These are phyloP conservation scores for Anabas testudineus DNA, from an alignment of 2,797 vertebrate genomes.

Conservation along the genomic window DNA sequence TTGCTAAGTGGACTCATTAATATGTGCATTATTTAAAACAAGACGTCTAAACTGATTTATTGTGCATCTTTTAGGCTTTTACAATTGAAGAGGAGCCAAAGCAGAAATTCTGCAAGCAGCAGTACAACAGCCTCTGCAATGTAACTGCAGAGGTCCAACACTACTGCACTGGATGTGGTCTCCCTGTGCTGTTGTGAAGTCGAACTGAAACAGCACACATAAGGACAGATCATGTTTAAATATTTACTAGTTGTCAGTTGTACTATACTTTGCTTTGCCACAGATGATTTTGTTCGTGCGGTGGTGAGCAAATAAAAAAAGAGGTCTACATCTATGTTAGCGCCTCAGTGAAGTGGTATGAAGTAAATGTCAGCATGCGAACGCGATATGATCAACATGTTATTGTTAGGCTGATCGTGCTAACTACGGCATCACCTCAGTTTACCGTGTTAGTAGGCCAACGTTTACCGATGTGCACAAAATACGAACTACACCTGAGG, in stretches of 20 bases:
- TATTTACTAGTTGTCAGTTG: conserved; percentile 18
- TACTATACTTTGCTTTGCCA: conserved; percentile 9
- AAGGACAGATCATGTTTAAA: conserved; percentile 16
- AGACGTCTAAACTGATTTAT: conserved; percentile 50
- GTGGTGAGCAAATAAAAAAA: conserved; percentile 10
- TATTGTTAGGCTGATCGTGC: not conserved
- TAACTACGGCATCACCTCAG: not conserved
- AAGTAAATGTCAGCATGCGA: not conserved
- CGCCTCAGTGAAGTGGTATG: not conserved
- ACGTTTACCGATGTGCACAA: no score
- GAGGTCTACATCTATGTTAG: not conserved
- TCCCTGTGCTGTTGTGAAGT: conserved; percentile 22
- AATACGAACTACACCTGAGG: no score
- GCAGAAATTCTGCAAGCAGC: conserved; percentile 4
- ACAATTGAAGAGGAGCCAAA: conserved; percentile 26
- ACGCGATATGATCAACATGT: not conserved
- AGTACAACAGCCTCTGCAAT: not conserved
- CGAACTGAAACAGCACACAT: conserved; percentile 12
- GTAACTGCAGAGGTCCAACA: conserved; percentile 3
- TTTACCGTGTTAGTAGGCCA: no score
- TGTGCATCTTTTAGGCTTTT: conserved; percentile 30
- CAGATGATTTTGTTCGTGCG: not conserved
- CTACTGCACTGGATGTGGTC: not conserved
- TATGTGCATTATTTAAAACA: conserved; percentile 68
- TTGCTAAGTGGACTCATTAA: conserved; percentile 59